Base-by-base conservation (phyloP, 2,888 invertebrate genomes). In the Ormyrus nitidulus region DNA sequence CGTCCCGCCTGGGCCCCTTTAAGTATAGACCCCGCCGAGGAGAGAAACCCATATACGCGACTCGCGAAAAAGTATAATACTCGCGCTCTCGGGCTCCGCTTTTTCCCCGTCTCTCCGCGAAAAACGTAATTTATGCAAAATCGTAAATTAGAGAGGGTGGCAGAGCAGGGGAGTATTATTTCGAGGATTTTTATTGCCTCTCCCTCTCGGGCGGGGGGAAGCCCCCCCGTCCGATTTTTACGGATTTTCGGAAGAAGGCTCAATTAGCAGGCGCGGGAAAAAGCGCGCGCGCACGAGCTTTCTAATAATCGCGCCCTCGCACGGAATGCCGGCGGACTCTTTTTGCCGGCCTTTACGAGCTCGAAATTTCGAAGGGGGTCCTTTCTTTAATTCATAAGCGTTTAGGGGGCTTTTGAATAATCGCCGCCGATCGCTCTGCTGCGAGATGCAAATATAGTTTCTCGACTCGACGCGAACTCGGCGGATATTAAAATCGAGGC, bases 131-230 rank as follows among this genome's bases (percentile, higher is more conserved):
- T 34, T 75, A 75, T 75, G 75, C 74, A 65, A 65, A 72, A 62
- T 62, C 72, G 72, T 73, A 73, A 73, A 73, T 73, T 73, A 70
- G 61, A 58, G 76, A 34, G 76, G 19, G 58, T 51, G 58, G 13
- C 34, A 53, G 53, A 53, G 9, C 11, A 10, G 34, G 34, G 34
- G 34, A 34, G 34, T 34, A 34, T 34, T 34, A 34, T 34, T 34
- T 34, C 34, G 34, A 34, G 34, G 59, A 44, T 11, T 62, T 62
- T 68, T 68, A 51, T 68, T 68, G 51, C 54, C 68, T 51, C 6
- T 10, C 11, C 46, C 44, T n/a, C 51, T 6, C 48, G 51, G n/a
- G 65, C 51, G 53, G 8, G 11, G 13, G n/a, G n/a, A 13, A 8
- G 10, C 46, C 46, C 34, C 34, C 3, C 34, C 13, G 13, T 8